A percentile compares a stretch with the other conserved stretches of the same genome.
These are phyloP conservation scores for Shinisaurus crocodilurus DNA, from an alignment of 2,113 vertebrate species.

Conservation along the genomic window DNA sequence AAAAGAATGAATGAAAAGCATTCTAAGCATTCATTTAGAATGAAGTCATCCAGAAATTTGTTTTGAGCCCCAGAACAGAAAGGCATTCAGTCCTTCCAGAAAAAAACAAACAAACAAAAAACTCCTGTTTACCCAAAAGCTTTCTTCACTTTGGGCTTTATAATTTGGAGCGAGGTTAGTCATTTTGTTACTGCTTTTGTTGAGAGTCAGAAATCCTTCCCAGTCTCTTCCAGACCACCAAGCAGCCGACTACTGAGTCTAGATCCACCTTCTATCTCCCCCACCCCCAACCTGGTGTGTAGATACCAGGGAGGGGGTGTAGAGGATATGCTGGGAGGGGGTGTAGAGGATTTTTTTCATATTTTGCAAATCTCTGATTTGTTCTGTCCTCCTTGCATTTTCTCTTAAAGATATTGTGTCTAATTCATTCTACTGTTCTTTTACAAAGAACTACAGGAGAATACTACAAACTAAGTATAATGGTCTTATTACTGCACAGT, in stretches of 20 bases:
- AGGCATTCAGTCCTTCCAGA: too few relatives aligned
- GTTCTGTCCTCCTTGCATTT: not conserved
- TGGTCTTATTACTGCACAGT: not conserved
- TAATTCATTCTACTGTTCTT: not conserved
- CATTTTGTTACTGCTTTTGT: not conserved
- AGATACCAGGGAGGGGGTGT: not conserved
- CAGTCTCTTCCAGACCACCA: not conserved
- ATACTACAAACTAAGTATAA: not conserved
- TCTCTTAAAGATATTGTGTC: not conserved
- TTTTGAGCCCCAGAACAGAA: too few relatives aligned
- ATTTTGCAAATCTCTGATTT: not conserved
- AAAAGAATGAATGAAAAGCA: not conserved
- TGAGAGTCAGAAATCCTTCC: not conserved
- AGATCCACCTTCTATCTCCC: not conserved
- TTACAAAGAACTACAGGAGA: not conserved
- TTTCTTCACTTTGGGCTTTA: too few relatives aligned
- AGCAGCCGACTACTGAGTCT: not conserved
- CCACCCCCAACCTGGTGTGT: not conserved
- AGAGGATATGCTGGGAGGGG: not conserved
- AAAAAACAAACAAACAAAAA: too few relatives aligned
- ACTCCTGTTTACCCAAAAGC: too few relatives aligned
- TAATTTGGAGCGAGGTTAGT: not conserved
- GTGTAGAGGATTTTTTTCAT: not conserved
- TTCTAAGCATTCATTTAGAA: too few relatives aligned
- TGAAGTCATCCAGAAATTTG: too few relatives aligned